Evolutionary conservation across 2,113 vertebrate species (phyloP).

Genomic region (Physeter macrocephalus): DNA sequence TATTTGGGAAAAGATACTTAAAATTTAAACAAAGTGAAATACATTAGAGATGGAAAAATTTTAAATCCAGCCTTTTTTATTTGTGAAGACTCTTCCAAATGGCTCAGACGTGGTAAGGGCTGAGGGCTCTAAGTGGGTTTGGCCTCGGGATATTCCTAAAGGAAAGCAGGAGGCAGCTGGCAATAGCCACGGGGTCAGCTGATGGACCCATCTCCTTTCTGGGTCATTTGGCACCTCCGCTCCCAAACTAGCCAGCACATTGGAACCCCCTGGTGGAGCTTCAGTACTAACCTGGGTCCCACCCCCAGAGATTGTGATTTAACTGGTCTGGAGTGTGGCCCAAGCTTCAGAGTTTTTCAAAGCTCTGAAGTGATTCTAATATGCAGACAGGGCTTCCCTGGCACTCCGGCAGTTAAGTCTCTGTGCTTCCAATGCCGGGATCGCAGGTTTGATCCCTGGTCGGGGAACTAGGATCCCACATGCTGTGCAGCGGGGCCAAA

Average conservation of each 20-base stretch:
- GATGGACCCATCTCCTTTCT: fast-evolving
- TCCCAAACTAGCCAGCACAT: neutral
- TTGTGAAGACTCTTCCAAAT: neutral
- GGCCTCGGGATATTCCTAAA: neutral
- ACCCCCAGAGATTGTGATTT: too few relatives aligned
- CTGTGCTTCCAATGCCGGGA: too few relatives aligned
- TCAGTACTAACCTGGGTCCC: neutral
- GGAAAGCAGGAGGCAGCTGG: neutral
- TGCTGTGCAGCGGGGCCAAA: too few relatives aligned
- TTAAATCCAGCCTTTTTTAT: neutral
- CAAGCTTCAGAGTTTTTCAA: neutral
- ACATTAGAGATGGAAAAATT: neutral
- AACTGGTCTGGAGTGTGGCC: neutral
- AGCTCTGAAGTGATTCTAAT: too few relatives aligned
- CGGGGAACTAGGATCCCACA: too few relatives aligned
- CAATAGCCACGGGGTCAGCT: neutral
- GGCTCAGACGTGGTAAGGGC: neutral
- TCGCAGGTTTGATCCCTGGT: too few relatives aligned
- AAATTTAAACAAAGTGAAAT: neutral
- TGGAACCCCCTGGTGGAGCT: too few relatives aligned
- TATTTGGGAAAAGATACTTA: neutral
- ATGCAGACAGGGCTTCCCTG: too few relatives aligned
- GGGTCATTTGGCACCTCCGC: neutral
- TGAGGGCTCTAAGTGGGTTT: neutral
- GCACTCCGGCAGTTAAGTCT: too few relatives aligned